Percentiles rank a stretch among this genome's conserved stretches.
These are phyloP conservation scores for Phylloscopus trochilus DNA, from an alignment of 2,113 vertebrate genomes.

Conservation along the genomic window DNA sequence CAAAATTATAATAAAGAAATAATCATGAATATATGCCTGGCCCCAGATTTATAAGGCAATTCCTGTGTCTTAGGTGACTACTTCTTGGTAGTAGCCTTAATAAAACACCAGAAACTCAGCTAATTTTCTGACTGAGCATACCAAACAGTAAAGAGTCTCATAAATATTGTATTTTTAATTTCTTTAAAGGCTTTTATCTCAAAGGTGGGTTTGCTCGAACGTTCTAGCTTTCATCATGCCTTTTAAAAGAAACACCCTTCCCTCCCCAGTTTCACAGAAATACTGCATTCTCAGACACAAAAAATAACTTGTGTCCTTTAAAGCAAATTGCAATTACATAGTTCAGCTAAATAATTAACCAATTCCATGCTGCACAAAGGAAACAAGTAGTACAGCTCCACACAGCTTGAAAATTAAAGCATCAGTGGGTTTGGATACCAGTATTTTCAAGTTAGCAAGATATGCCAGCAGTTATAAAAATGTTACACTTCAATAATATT, in stretches of 20 bases:
- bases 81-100: not conserved
- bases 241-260: not conserved
- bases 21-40: not conserved
- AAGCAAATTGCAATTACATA: slow-evolving; percentile 15
- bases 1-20: not conserved
- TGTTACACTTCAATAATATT: not conserved
- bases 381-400: not conserved
- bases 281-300: not conserved
- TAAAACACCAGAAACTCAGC: not conserved
- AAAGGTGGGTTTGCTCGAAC: not conserved
- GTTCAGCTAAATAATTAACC: slow-evolving; percentile 43
- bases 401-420: not conserved
- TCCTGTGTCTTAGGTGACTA: not conserved
- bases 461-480: not conserved
- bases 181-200: slow-evolving; percentile 17
- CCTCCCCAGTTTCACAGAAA: not conserved
- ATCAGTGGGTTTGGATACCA: not conserved
- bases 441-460: not conserved
- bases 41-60: not conserved
- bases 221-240: not conserved
- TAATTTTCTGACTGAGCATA: not conserved
- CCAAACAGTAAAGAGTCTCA: not conserved
- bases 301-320: not conserved
- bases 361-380: slow-evolving; percentile 13
- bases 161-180: not conserved